Base-by-base conservation (phyloP, 2,113 vertebrate species). In the Argyrosomus japonicus region DNA sequence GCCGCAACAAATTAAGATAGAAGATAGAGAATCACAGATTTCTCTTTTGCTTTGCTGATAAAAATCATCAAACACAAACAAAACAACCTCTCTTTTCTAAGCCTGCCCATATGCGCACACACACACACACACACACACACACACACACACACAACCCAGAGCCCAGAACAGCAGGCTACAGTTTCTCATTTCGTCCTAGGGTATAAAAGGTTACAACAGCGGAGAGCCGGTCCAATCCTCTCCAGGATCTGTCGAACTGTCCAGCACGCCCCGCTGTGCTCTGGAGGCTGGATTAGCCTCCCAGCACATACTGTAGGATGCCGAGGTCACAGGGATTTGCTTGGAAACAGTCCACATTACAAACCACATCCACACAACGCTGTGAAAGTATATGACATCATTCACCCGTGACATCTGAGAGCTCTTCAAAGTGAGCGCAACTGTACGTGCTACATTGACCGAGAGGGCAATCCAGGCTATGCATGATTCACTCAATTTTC, bases 311-410 rank as follows among this genome's bases (percentile, higher is more conserved):
- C 65, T 84, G 87, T 68, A 83, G 82, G 68, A 79, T 75, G 82
- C 65, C 48, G 79, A 85, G 93, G 93, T 92, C 92, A 92, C 86
- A 82, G 87, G 81, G 91, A 93, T 89, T 94, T 90, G 75, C 82
- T 87, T 85, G 88, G 84, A 86, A 93, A 86, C 77, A 15, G 84
- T 91, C 87, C 89, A 86, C 82, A 85, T 91, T 86, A 86, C 85
- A 89, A 91, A 92, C 84, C 79, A 79, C 89, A 88, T 91, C 86
- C 88, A 84, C 83, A 82, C 72, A 87, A 89, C 25, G 43, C 82
- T 92, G 86, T 86, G 89, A 91, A 93, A 92, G 86, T 81, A 69
- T 81, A 91, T 93, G 90, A 93, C 92, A 93, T 93, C 92, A 94
- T 87, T 85, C 75, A 77, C 73, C 80, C 82, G 2, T 91, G 93